These are phyloP conservation scores for Sterrhoptilus dennistouni DNA, from an alignment of 2,113 vertebrate genomes.

Conservation along the genomic window DNA sequence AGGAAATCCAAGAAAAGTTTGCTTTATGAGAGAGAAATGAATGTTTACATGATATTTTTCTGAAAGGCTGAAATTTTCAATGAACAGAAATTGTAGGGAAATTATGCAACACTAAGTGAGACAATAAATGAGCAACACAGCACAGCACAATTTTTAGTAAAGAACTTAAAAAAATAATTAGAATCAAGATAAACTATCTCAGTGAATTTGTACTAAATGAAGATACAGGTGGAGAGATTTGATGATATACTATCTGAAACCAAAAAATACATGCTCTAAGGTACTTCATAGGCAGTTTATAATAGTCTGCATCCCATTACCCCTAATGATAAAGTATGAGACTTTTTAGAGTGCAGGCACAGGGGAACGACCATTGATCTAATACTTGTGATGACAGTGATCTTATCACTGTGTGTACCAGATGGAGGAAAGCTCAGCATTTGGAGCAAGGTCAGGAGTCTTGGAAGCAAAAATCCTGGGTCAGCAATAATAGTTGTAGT, in stretches of 20 bases:
- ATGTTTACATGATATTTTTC: background rate
- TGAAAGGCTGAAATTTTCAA: background rate
- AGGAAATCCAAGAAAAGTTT: background rate
- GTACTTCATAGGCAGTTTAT: background rate
- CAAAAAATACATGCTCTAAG: background rate
- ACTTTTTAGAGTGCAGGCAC: background rate
- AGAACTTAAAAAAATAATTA: background rate
- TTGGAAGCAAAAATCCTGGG: background rate
- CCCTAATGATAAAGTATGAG: background rate
- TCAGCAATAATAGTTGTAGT: background rate
- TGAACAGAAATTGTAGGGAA: background rate
- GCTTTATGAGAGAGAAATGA: background rate
- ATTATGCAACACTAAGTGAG: background rate
- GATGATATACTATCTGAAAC: background rate
- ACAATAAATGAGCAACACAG: background rate
- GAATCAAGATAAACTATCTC: background rate
- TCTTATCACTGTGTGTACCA: background rate
- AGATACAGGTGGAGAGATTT: background rate
- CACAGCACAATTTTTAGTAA: background rate
- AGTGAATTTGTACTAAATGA: background rate
- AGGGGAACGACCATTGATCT: background rate
- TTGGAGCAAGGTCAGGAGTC: background rate
- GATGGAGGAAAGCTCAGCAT: background rate
- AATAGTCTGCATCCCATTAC: background rate
- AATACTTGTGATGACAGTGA: background rate